Evolutionary conservation across 35 echinoderm and acorn worm species (phyloP).

Genomic region (Lytechinus pictus): DNA sequence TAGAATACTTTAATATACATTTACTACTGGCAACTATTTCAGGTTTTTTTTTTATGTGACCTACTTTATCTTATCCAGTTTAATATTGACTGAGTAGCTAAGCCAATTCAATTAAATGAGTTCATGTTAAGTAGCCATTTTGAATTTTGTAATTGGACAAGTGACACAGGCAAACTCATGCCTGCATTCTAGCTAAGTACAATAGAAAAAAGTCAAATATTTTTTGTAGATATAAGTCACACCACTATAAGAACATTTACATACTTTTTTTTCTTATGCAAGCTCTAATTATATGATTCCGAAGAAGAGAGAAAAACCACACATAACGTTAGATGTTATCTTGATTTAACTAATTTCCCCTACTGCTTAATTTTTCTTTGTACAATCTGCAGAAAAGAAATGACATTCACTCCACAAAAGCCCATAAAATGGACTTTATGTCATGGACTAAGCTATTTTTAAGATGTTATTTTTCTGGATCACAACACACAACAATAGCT

Average conservation of each 20-base stretch:
- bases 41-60: not conserved
- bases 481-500: conserved; percentile 47
- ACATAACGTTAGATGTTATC: conserved; percentile 17
- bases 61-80: not conserved
- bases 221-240: conserved; percentile 36
- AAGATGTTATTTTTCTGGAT: not conserved
- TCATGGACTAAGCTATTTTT: conserved; percentile 11
- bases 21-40: conserved; percentile 34
- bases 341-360: conserved; percentile 7
- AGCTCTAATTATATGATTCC: not conserved
- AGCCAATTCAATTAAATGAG: not conserved
- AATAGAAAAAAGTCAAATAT: conserved; percentile 43
- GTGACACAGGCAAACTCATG: conserved; percentile 9
- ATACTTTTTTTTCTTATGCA: conserved; percentile 39
- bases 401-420: not conserved
- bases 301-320: not conserved
- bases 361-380: conserved; percentile 13
- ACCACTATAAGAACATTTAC: conserved; percentile 37
- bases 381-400: conserved; percentile 13
- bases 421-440: not conserved
- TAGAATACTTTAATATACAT: conserved; percentile 23
- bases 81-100: not conserved
- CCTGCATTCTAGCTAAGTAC: conserved; percentile 31
- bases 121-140: conserved; percentile 41
- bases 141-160: not conserved